Conservation (phyloP, 2,113 vertebrate genomes). For the Carlito syrichta region DNA sequence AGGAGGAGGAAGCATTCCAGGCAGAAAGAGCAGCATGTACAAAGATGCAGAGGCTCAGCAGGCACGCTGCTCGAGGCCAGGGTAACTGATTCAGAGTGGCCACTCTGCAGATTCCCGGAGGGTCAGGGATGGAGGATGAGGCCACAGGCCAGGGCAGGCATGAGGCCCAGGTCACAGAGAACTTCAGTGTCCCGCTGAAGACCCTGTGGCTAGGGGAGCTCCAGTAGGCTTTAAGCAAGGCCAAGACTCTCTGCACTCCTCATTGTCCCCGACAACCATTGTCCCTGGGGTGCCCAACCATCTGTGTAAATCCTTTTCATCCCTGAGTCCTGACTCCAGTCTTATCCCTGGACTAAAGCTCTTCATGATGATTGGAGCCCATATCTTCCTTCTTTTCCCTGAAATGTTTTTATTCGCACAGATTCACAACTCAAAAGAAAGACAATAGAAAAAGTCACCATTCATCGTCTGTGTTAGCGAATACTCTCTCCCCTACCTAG, state of each 20-base stretch:
- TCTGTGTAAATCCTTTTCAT: background rate
- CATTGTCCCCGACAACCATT: background rate
- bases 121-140: background rate
- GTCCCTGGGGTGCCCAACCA: background rate
- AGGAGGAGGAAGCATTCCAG: background rate
- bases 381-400: background rate
- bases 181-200: background rate
- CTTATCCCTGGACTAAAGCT: background rate
- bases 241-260: too few species aligned
- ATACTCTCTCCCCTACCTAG: background rate
- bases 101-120: too few species aligned
- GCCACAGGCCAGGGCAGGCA: background rate
- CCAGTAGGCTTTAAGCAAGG: background rate
- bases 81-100: too few species aligned
- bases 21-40: background rate
- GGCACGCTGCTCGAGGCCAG: accelerated
- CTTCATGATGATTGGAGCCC: background rate
- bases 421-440: background rate
- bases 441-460: background rate
- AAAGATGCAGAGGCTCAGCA: background rate
- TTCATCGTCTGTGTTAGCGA: background rate
- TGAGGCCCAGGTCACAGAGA: accelerated
- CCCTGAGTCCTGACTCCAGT: background rate
- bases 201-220: background rate
- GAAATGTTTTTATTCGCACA: background rate